A percentile compares a stretch with the other conserved stretches of the same genome.
Evolutionary conservation across 64 coral and sea anemone genomes (phyloP).

Genomic region (Catalaphyllia jardinei): DNA sequence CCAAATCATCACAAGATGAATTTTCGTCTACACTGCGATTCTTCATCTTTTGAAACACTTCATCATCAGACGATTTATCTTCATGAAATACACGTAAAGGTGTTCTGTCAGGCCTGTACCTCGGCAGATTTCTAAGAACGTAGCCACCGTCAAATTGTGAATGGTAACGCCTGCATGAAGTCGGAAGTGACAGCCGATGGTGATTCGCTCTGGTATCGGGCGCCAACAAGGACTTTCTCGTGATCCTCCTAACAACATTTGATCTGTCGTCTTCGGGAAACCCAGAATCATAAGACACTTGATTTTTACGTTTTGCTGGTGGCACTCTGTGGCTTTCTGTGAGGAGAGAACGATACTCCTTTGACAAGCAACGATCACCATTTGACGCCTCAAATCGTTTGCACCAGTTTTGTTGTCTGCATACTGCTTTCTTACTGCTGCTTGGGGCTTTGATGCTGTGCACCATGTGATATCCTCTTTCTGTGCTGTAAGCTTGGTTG

Average conservation of each 20-base stretch:
- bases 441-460: not conserved
- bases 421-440: not conserved
- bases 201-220: not conserved
- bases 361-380: not conserved
- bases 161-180: not conserved
- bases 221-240: not conserved
- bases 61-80: not conserved
- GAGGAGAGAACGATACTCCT: not conserved
- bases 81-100: not conserved
- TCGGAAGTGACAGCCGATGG: not conserved
- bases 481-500: not conserved
- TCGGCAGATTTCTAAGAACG: not conserved
- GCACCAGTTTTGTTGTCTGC: not conserved
- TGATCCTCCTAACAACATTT: not conserved
- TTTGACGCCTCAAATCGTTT: not conserved
- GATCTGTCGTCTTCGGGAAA: not conserved
- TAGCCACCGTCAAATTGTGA: not conserved
- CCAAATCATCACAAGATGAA: not conserved
- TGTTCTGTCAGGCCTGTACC: not conserved
- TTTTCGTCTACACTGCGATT: not conserved
- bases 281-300: slow-evolving; percentile 7
- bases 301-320: not conserved
- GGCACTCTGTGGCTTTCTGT: not conserved
- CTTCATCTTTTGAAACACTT: not conserved
- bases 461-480: not conserved